Evolutionary conservation across 1,140 invertebrate species (phyloP).

Genomic region (Achroia grisella): DNA sequence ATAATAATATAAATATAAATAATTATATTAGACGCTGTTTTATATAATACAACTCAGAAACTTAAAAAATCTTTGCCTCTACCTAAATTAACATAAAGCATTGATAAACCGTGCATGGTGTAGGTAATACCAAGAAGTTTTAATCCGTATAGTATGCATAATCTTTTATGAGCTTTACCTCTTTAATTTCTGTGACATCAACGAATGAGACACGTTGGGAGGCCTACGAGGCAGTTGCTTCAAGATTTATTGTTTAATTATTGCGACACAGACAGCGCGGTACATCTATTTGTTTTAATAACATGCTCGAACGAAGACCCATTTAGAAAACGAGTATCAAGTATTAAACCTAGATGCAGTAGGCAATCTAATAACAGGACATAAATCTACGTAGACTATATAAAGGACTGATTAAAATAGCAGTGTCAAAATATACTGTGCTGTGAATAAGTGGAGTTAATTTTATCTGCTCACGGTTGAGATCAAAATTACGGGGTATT

Average conservation of each 20-base stretch:
- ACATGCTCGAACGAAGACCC: slow-evolving; percentile 32
- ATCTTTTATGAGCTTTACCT: slow-evolving; percentile 3
- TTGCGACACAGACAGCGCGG: slow-evolving; percentile 26
- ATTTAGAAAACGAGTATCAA: slow-evolving; percentile 4
- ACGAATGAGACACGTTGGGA: slow-evolving; percentile 23
- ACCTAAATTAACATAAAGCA: not conserved
- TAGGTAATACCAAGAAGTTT: not conserved
- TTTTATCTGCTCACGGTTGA: too few species aligned
- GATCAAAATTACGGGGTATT: slow-evolving; percentile 13
- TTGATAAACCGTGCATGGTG: not conserved
- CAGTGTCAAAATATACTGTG: too few species aligned
- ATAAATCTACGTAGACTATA: too few species aligned
- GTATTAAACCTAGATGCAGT: not conserved
- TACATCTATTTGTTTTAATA: slow-evolving; percentile 56
- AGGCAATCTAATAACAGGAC: not conserved
- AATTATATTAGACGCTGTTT: too few species aligned
- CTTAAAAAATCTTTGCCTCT: too few species aligned
- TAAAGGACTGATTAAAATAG: too few species aligned
- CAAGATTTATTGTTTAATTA: slow-evolving; percentile 52
- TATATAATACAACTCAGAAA: too few species aligned
- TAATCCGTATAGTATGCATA: slow-evolving; percentile 1
- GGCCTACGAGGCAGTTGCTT: slow-evolving; percentile 14
- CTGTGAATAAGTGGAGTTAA: too few species aligned
- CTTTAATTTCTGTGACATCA: slow-evolving; percentile 6
- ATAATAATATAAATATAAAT: too few species aligned